Evolutionary conservation across 2,888 invertebrate genomes (phyloP).

Genomic region (Xestia sexstrigata): DNA sequence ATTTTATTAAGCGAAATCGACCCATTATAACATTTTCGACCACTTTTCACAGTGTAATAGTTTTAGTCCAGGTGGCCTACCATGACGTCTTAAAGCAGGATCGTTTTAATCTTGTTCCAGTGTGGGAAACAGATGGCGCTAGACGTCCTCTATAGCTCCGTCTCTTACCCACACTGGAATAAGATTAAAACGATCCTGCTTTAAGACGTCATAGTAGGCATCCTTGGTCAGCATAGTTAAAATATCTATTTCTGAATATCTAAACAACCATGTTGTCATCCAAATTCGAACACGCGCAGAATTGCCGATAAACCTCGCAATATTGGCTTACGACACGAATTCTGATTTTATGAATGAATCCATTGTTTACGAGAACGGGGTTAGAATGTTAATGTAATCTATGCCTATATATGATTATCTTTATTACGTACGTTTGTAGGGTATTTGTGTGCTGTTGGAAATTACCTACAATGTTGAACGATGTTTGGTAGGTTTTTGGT

Average conservation of each 20-base stretch:
- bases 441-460: neutral
- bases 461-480: slow-evolving; percentile 15
- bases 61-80: too few relatives aligned
- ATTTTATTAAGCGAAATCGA: too few relatives aligned
- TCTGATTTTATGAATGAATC: slow-evolving; percentile 81
- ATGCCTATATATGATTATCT: slow-evolving; percentile 32
- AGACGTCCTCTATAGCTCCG: too few relatives aligned
- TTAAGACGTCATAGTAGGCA: too few relatives aligned
- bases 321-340: slow-evolving; percentile 63
- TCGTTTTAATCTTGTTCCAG: too few relatives aligned
- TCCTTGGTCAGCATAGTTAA: neutral
- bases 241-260: neutral
- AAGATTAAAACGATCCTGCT: too few relatives aligned
- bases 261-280: slow-evolving; percentile 9
- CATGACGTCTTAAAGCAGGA: too few relatives aligned
- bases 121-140: too few relatives aligned
- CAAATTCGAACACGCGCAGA: slow-evolving; percentile 30
- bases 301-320: slow-evolving; percentile 57
- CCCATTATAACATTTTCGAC: neutral
- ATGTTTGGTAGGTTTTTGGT: neutral
- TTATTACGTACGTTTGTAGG: slow-evolving; percentile 37
- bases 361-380: slow-evolving; percentile 71
- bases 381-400: slow-evolving; percentile 67
- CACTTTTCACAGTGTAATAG: neutral
- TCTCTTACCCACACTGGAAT: too few relatives aligned